Evolutionary conservation across 2,113 vertebrate species (phyloP), one percentile per base, ranked within the genome.

Genomic region (Tenrec ecaudatus): DNA sequence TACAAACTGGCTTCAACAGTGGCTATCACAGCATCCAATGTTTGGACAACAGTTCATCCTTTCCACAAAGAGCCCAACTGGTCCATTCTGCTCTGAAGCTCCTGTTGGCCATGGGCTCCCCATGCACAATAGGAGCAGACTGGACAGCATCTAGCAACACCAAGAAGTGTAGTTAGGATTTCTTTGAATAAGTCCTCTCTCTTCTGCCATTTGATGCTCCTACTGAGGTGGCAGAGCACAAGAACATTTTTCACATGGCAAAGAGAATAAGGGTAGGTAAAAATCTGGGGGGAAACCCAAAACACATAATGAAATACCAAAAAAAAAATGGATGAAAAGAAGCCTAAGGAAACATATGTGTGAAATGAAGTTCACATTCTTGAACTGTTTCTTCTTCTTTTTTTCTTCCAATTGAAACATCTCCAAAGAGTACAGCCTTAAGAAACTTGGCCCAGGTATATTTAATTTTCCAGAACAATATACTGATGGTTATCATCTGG

Each of bases 401-500:
- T 38, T 89, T 94, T 77, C 77, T 82, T 53, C 79, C 84, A 38
- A 7, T 89, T 96, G 95, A 97, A 96, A 82, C 76, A 57, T 95
- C 82, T 97, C 96, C 93, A 96, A 96, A 96, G 92, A 96, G 16
- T 79, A 90, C 83, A 93, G 86, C 87, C 93, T 40, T 89, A 89
- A 96, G 96, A 96, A 96, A 95, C 81, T 97, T 97, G 96, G 96
- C 93, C 57, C 58, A 23, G 94, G 95, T 96, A 88, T 88, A 91
- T 97, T 95, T 96, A 93, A 95, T 97, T 97, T 97, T 96, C 93
- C 91, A 97, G 76, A 87, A 95, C 73, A 94, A 86, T 96, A 83
- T 90, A 87, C 82, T 96, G 97, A 96, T 96, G 93, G 88, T 96
- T 97, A 96, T 96, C 92, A 84, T 95, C 94, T 96, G 92, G 84